A percentile compares a stretch with the other conserved stretches of the same genome.
Conservation (phyloP, 2,888 invertebrate species). For the Polydrusus cervinus region DNA sequence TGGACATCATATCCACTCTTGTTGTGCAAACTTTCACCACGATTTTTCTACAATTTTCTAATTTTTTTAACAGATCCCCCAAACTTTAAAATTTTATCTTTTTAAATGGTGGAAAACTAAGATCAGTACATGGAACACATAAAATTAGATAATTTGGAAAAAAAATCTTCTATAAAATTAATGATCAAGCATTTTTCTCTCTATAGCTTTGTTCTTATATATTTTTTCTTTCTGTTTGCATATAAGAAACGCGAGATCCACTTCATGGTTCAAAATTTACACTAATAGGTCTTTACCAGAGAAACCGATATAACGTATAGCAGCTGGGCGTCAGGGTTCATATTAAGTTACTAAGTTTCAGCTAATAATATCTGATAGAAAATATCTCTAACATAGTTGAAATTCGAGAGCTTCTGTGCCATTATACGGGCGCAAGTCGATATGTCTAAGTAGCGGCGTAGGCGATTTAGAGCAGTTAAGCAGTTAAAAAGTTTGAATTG, state of each 20-base stretch:
- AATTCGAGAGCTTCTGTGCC: neutral
- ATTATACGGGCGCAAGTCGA: neutral
- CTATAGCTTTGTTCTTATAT: too few relatives aligned
- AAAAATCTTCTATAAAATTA: too few relatives aligned
- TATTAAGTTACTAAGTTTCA: neutral
- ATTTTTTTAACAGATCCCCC: too few relatives aligned
- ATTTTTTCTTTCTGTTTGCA: neutral
- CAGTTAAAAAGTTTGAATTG: too few relatives aligned
- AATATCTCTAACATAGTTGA: constrained; percentile 11
- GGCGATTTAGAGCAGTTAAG: neutral
- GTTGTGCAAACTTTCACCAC: too few relatives aligned
- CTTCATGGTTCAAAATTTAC: neutral
- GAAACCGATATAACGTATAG: neutral
- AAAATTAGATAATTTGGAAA: too few relatives aligned
- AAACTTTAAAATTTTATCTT: too few relatives aligned
- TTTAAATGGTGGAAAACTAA: too few relatives aligned
- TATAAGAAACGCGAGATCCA: neutral
- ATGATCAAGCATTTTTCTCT: too few relatives aligned
- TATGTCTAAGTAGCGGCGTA: neutral
- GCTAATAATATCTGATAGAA: neutral
- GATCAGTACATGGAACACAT: too few relatives aligned
- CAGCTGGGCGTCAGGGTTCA: neutral
- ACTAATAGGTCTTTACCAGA: neutral
- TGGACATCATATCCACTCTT: too few relatives aligned
- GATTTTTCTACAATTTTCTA: too few relatives aligned